Base-by-base conservation (phyloP, 2,797 vertebrate species). In the Aulostomus chinensis region DNA sequence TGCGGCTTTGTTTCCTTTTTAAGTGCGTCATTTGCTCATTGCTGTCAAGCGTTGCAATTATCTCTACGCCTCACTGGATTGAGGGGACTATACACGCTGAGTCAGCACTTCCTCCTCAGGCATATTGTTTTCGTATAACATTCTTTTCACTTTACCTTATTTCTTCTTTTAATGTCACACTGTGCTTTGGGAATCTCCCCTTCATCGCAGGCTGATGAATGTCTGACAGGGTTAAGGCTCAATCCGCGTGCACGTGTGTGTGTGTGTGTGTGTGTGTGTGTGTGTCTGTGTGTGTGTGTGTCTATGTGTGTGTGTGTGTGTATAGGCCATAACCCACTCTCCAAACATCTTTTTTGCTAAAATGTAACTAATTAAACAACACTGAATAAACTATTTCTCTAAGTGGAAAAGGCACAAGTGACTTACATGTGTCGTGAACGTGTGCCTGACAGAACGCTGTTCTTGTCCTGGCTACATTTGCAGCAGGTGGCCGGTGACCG, bases 71-170 rank as follows among this genome's bases (percentile, higher is more conserved):
- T 49, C 51, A 28, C 9, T 71, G 60, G 16, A 35, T 54, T 35
- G n/a, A n/a, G n/a, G n/a, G n/a, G n/a, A n/a, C n/a, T n/a, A n/a
- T n/a, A n/a, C n/a, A n/a, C n/a, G n/a, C n/a, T 50, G 32, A 62
- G 43, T 63, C 63, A 62, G 51, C 63, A 15, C 48, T 61, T 62
- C 68, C 65, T 22, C 36, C 35, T 17, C 24, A 13, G 32, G 24
- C 17, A 32, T 5, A 8, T 9, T 80, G 67, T 83, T 78, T 63
- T 69, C 55, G 42, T 48, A 10, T 69, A 73, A 67, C 67, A 55
- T 80, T 78, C 76, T 61, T 64, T 36, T 31, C 14, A 35, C 58
- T 33, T 80, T 48, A 76, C 58, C 63, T 51, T 75, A 48, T 40
- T 63, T 47, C 48, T 67, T 28, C 39, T 39, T 63, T 76, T 62